phyloP scores from a whole-genome alignment of 2,113 vertebrate species.

The Sorex araneus region DNA sequence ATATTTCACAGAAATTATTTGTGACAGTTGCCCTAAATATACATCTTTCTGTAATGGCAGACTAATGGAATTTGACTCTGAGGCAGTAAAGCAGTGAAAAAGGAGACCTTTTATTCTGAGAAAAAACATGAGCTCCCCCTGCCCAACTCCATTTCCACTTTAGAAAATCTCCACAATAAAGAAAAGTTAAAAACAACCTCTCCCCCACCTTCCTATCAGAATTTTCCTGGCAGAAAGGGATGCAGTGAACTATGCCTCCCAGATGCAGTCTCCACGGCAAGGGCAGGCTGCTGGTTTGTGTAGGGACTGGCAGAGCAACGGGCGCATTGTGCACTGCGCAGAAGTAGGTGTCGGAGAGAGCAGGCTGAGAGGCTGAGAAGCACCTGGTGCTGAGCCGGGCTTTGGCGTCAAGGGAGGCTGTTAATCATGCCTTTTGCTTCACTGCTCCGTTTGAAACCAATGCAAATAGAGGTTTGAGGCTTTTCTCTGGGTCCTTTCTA shows the following conservation, averaged over 20 bases:
- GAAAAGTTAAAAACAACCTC: constrained; percentile 23
- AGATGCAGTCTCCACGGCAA: neutral
- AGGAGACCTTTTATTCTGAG: constrained; percentile 36
- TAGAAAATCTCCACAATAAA: constrained; percentile 42
- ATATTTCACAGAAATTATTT: constrained; percentile 68
- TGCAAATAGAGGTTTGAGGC: neutral
- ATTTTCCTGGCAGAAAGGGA: constrained; percentile 16
- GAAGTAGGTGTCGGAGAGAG: constrained; percentile 24
- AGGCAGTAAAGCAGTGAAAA: constrained; percentile 3
- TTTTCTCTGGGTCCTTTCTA: neutral
- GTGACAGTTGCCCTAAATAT: constrained; percentile 51
- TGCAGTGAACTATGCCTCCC: neutral
- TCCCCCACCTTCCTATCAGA: constrained; percentile 7
- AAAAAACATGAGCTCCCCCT: neutral
- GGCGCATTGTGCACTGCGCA: neutral
- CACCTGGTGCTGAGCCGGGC: neutral
- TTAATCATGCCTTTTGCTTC: neutral
- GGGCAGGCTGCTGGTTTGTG: neutral
- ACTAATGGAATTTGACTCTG: constrained; percentile 25
- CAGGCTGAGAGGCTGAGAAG: neutral
- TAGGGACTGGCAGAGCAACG: fast-evolving
- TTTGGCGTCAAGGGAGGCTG: neutral
- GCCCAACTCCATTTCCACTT: neutral
- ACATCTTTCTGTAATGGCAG: constrained; percentile 18
- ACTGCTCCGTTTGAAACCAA: neutral